A percentile compares a stretch with the other conserved stretches of the same genome.
These are phyloP conservation scores for Syrphus vitripennis DNA, from an alignment of 2,888 invertebrate genomes.

Conservation along the genomic window DNA sequence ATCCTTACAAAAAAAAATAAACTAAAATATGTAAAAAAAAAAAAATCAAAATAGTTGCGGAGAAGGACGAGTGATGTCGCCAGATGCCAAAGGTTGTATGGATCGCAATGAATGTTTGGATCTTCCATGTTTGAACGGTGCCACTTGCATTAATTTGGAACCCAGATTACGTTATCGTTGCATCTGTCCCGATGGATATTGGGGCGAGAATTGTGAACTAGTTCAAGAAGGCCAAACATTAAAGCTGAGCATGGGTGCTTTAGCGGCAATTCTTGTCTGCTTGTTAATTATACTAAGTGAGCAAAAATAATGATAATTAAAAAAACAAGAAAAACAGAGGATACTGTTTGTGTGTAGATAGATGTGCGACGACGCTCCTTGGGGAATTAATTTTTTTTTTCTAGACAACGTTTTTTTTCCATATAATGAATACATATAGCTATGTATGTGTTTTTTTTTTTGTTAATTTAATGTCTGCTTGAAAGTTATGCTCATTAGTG, in stretches of 20 bases:
- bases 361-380: slow-evolving; percentile 48
- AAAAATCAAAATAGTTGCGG: slow-evolving; percentile 95
- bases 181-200: slow-evolving; percentile 95
- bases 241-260: slow-evolving; percentile 97
- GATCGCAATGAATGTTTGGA: slow-evolving; percentile 98
- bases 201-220: slow-evolving; percentile 96
- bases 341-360: slow-evolving; percentile 14
- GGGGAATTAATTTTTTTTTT: slow-evolving; percentile 1
- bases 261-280: slow-evolving; percentile 98
- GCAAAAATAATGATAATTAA: slow-evolving; percentile 80
- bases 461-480: slow-evolving; percentile 54
- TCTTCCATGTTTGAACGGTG: slow-evolving; percentile 96
- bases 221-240: slow-evolving; percentile 96
- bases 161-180: slow-evolving; percentile 93
- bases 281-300: slow-evolving; percentile 98
- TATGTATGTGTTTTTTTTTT: background rate
- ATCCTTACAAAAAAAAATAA: slow-evolving; percentile 21
- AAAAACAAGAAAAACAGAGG: background rate
- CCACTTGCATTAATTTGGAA: slow-evolving; percentile 95
- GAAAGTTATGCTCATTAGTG: slow-evolving; percentile 50
- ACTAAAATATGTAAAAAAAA: background rate
- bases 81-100: slow-evolving; percentile 95
- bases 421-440: background rate
- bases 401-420: background rate
- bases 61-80: slow-evolving; percentile 94